Percentiles rank a stretch among this genome's conserved stretches.
phyloP scores from a whole-genome alignment of 2,888 invertebrate species.

The Pinctada fucata region DNA sequence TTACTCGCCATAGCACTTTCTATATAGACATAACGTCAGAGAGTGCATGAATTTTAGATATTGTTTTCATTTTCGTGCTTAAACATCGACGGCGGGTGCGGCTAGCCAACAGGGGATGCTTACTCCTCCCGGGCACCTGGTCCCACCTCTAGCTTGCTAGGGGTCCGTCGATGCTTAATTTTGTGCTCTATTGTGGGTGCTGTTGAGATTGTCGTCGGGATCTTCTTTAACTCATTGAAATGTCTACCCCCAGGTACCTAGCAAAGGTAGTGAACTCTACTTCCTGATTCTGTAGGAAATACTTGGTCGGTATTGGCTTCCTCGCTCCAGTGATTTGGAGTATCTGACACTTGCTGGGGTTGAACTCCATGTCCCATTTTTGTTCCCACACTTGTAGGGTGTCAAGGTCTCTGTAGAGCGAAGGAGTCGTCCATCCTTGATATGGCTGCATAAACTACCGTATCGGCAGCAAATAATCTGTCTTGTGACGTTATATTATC shows the following conservation, averaged over 20 bases:
- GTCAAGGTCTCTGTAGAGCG: neutral
- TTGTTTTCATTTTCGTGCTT: no score
- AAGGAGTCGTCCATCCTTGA: slow-evolving; percentile 1
- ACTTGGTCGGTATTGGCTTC: slow-evolving; percentile 4
- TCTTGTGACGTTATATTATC: neutral
- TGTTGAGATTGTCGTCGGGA: no score
- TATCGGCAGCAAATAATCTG: neutral
- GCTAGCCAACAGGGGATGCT: no score
- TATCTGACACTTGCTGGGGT: neutral
- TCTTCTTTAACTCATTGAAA: no score
- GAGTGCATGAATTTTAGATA: no score
- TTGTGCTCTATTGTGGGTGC: no score
- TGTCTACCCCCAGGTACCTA: neutral
- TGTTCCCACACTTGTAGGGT: neutral
- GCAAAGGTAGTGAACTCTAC: neutral
- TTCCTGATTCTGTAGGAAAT: neutral
- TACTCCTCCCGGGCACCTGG: no score
- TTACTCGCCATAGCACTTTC: no score
- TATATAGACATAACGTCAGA: no score
- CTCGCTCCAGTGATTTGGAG: neutral
- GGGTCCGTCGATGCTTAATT: no score
- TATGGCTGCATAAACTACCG: neutral
- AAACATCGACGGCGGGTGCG: no score
- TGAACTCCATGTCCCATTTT: neutral
- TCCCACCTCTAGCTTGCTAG: no score